Evolutionary conservation across 2,888 invertebrate genomes (phyloP).

Genomic region (Melanchra persicariae): DNA sequence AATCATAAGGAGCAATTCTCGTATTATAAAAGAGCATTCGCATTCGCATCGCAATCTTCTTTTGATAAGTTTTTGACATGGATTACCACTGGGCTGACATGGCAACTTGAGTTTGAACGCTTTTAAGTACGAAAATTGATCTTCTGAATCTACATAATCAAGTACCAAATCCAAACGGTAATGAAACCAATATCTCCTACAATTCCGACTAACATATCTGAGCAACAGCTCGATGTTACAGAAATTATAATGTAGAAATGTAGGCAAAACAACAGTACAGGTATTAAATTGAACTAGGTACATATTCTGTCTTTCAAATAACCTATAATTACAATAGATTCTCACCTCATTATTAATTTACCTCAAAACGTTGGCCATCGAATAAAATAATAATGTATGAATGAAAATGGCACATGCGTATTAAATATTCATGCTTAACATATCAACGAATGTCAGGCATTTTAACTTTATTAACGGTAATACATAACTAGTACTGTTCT

Average conservation of each 20-base stretch:
- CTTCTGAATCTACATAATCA: too few relatives aligned
- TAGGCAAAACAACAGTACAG: neutral
- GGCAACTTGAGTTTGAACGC: too few relatives aligned
- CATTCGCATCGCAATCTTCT: too few relatives aligned
- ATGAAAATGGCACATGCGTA: slow-evolving; percentile 9
- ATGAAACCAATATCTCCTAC: neutral
- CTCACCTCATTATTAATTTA: neutral
- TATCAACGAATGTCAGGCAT: slow-evolving; percentile 1
- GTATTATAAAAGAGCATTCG: too few relatives aligned
- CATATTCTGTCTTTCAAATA: neutral
- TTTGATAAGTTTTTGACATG: too few relatives aligned
- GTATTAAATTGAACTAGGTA: neutral
- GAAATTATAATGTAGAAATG: neutral
- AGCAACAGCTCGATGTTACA: too few relatives aligned
- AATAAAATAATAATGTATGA: slow-evolving; percentile 9
- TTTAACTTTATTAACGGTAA: slow-evolving; percentile 21
- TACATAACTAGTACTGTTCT: neutral
- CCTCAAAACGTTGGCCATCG: neutral
- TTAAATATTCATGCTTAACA: slow-evolving; percentile 8
- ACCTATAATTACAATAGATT: neutral
- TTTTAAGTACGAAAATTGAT: too few relatives aligned
- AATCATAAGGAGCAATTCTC: too few relatives aligned
- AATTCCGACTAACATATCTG: neutral
- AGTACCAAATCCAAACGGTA: too few relatives aligned
- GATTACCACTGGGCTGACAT: too few relatives aligned